Evolutionary conservation across 2,113 vertebrate species (phyloP).

Genomic region (Lycocorax pyrrhopterus): DNA sequence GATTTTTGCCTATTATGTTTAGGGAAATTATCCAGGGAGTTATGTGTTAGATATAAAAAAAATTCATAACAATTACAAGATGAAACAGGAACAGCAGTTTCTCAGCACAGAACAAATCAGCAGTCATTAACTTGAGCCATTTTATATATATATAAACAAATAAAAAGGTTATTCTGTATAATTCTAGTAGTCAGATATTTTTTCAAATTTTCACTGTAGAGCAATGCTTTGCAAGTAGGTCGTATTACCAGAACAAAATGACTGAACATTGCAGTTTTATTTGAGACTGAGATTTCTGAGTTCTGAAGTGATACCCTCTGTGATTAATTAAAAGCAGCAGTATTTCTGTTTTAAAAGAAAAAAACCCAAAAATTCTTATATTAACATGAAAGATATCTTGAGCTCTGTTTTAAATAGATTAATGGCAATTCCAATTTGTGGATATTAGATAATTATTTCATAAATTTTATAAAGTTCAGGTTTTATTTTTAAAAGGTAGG

Average conservation of each 20-base stretch:
- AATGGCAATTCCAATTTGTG: not conserved
- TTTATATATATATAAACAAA: not conserved
- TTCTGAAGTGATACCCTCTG: not conserved
- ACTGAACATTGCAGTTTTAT: not conserved
- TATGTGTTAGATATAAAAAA: not conserved
- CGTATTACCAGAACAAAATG: not conserved
- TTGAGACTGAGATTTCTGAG: not conserved
- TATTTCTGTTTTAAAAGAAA: not conserved
- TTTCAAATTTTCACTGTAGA: not conserved
- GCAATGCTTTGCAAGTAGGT: not conserved
- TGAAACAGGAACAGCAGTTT: not conserved
- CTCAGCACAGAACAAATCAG: not conserved
- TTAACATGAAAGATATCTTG: not conserved
- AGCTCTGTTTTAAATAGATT: not conserved
- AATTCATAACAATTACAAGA: not conserved
- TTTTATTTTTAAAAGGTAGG: not conserved
- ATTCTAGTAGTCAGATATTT: not conserved
- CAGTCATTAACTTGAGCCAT: not conserved
- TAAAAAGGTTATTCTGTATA: not conserved
- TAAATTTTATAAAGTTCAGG: not conserved
- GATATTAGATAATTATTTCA: not conserved
- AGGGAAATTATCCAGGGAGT: not conserved
- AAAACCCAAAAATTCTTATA: not conserved
- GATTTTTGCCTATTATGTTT: not conserved
- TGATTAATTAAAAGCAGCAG: not conserved